Evolutionary conservation across 2,888 invertebrate genomes (phyloP), one percentile per base, ranked within the genome.

Genomic region (Drosophila incognita): DNA sequence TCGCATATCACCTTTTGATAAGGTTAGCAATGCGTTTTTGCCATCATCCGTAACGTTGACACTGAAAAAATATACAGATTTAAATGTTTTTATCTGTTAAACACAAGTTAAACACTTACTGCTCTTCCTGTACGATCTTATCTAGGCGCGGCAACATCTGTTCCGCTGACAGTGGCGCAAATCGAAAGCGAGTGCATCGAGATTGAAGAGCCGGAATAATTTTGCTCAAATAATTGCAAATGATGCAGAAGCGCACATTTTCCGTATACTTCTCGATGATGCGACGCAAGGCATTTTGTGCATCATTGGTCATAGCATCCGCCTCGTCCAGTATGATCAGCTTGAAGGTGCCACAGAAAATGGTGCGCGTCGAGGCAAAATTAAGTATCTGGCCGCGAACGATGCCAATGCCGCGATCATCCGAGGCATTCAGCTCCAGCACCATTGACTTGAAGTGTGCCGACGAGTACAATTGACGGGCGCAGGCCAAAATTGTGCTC

Each of bases 231-330:
- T 99, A 99, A 94, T 99, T 99, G 94, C 99, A 99, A 90, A 99
- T 99, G 70, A 99, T 96, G 93, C 99, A 99, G 93, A 99, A 99
- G 11, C 99, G 94, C 4, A 99, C 98, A 93, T 99, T 99, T 81
- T 99, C 99, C 15, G 99, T 99, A 92, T 98, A 99, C 93, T 99
- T 99, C 93, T 99, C 99, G 91, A 99, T 99, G 86, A 99, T 98
- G 95, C 98, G 95, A 83, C 99, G 94, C 1, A 99, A 94, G 35
- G 99, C 99, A 95, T 99, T 99, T 93, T 99, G 99, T 1, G 99
- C 99, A 95, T 99, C 99, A 93, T 97, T 97, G 0, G 99, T 99
- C 99, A 99, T 99, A 0, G 99, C 98, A 94, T 99, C 99, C 0
- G 99, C 99, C 94, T 99, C 99, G 94, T 99, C 99, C 29, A 99